phyloP scores from a whole-genome alignment of 2,797 vertebrate genomes.

The Chloroceryle inda region DNA sequence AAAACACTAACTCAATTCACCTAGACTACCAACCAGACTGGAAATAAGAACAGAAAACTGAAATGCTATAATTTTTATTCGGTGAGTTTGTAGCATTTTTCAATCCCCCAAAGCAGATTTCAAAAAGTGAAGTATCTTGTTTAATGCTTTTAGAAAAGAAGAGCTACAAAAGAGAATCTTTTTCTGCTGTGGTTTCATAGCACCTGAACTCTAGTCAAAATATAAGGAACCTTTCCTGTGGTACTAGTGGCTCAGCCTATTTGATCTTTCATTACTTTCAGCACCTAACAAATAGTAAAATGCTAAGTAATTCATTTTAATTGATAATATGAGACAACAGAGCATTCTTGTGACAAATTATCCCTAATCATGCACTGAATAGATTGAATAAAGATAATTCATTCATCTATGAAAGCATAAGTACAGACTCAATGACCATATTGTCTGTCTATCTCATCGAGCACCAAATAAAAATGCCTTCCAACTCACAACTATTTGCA shows the following conservation, averaged over 20 bases:
- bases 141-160: not conserved
- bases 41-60: not conserved
- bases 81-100: not conserved
- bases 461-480: not conserved
- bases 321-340: not conserved
- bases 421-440: not conserved
- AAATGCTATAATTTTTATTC: conserved; percentile 10
- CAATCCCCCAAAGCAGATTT: not conserved
- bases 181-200: not conserved
- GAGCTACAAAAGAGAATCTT: not conserved
- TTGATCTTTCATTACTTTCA: not conserved
- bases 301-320: not conserved
- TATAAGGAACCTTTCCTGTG: not conserved
- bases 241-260: not conserved
- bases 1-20: not conserved
- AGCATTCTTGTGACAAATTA: not conserved
- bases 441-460: not conserved
- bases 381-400: not conserved
- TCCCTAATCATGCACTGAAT: not conserved
- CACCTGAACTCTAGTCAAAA: not conserved
- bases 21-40: not conserved
- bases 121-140: not conserved
- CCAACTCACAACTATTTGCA: not conserved
- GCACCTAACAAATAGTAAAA: not conserved
- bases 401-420: not conserved